Percentiles rank a stretch among this genome's conserved stretches.
phyloP scores from a whole-genome alignment of 1,140 invertebrate species.

The Euglossa dilemma region DNA sequence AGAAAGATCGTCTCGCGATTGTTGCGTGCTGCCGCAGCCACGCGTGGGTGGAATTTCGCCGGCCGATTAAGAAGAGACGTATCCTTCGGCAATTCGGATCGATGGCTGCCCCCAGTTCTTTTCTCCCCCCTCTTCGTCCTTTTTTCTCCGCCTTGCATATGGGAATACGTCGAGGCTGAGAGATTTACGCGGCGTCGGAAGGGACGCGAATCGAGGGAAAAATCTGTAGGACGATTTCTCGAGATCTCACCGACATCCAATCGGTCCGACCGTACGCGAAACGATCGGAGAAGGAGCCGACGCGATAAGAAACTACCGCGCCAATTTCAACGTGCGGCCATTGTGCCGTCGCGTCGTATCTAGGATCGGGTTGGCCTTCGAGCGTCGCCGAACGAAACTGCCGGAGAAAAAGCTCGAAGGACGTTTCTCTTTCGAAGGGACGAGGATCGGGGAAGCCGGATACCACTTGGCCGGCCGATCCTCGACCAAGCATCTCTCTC shows the following conservation, averaged over 20 bases:
- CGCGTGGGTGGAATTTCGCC: background rate
- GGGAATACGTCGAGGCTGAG: too few relatives aligned
- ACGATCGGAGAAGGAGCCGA: background rate
- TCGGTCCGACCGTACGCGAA: background rate
- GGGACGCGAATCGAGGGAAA: background rate
- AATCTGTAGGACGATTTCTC: background rate
- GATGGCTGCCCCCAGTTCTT: background rate
- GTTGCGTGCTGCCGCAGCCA: background rate
- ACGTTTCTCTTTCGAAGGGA: slow-evolving; percentile 1
- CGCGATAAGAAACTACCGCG: slow-evolving; percentile 38
- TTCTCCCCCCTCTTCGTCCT: too few relatives aligned
- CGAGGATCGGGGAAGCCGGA: slow-evolving; percentile 14
- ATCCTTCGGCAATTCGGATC: background rate
- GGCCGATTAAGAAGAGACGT: background rate
- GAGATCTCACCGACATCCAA: background rate
- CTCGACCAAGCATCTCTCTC: too few relatives aligned
- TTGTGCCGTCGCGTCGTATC: slow-evolving; percentile 16
- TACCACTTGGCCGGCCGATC: background rate
- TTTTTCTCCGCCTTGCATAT: background rate
- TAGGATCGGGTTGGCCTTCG: slow-evolving; percentile 32
- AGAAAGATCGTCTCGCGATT: slow-evolving; percentile 46
- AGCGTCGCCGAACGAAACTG: background rate
- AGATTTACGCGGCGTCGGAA: background rate
- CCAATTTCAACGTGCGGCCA: slow-evolving; percentile 28
- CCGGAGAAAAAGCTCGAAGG: slow-evolving; percentile 9